Base-by-base conservation (phyloP, 2,113 vertebrate genomes). In the Eulacestoma nigropectus region DNA sequence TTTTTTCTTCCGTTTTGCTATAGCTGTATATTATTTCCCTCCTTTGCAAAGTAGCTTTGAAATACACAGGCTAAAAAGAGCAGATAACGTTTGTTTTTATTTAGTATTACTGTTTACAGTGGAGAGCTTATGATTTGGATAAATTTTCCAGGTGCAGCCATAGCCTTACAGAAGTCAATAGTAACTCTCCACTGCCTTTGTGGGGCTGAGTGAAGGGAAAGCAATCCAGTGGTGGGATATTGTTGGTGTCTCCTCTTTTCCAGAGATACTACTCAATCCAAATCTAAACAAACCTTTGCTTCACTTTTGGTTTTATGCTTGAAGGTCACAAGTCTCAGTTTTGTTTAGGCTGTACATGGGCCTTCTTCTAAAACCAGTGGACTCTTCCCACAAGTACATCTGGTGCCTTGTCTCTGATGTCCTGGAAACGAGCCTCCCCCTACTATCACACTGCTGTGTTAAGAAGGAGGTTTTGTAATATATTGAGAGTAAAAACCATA, bases 151-250 rank as follows among this genome's bases (percentile, higher is more conserved):
- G 67, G 39, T 83, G 55, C 62, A 79, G 35, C 63, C 55, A 46
- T 30, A 62, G 50, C 46, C 22, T 63, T 59, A 49, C 5, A 82
- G 69, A 41, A 69, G 23, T 46, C n/a, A 70, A 13, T 46, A 49
- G 49, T 18, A 93, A 50, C 16, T 35, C 37, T 72, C 23, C 4
- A 4, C 21, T 89, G 87, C 37, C 18, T 73, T 37, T 44, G 42
- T 56, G 52, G 41, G 30, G 42, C 35, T 41, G n/a, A 73, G 11
- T 18, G 30, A 46, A 62, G 23, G 19, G 29, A 69, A 85, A 79
- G 13, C 6, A 70, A 41, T 19, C 16, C 2, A 1, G 1, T 25
- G 27, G n/a, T 2, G 8, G 19, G 20, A 52, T 23, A 13, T 13
- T 55, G 19, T 30, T 52, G 56, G 37, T 64, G 37, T 30, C 13